Evolutionary conservation across 1,140 invertebrate genomes (phyloP).

Genomic region (Drusus annulatus): DNA sequence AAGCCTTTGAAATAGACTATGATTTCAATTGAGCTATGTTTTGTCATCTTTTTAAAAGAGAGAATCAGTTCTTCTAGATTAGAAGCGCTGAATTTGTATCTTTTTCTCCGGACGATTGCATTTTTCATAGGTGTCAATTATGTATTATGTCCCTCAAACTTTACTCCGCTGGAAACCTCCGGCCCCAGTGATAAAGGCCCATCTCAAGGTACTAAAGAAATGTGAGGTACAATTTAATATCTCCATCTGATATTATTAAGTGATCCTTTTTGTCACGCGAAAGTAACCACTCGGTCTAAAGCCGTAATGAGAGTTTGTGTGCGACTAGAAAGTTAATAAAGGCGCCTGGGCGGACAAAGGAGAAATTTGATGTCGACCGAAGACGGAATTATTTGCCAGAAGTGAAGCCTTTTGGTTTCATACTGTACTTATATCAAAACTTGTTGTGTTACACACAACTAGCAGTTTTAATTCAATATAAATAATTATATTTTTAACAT

Average conservation of each 20-base stretch:
- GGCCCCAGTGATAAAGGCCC: neutral
- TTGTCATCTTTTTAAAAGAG: neutral
- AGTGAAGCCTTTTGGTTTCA: neutral
- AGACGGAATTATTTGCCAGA: neutral
- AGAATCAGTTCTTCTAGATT: neutral
- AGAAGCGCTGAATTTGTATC: neutral
- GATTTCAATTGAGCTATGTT: no score
- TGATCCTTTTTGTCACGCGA: constrained; percentile 5
- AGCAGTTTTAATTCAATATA: no score
- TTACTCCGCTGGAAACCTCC: neutral
- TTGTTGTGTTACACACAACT: no score
- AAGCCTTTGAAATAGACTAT: no score
- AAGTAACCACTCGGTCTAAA: neutral
- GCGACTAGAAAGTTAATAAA: neutral
- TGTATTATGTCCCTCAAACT: constrained; percentile 1
- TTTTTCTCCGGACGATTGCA: neutral
- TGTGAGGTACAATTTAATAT: neutral
- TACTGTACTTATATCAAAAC: no score
- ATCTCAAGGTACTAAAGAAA: neutral
- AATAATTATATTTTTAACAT: no score
- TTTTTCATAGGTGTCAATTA: constrained; percentile 9
- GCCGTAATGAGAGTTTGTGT: neutral
- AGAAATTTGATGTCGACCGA: no score
- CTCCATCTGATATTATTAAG: neutral
- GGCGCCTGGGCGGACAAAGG: no score